Evolutionary conservation across 2,888 invertebrate species (phyloP).

Genomic region (Heliconius sara): DNA sequence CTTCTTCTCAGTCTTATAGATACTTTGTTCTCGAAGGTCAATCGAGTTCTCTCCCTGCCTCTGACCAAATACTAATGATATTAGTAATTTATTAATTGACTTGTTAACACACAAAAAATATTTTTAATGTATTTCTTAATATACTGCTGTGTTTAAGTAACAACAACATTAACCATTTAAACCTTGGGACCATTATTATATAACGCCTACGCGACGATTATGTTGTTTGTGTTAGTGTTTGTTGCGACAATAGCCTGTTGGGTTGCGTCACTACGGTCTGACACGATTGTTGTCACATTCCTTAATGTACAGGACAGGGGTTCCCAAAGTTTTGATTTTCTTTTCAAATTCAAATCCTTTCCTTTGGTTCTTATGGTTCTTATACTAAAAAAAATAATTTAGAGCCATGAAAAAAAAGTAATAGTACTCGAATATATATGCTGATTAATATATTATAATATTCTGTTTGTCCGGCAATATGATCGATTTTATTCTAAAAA

Average conservation of each 20-base stretch:
- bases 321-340: constrained; percentile 57
- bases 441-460: too few species aligned
- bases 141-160: background rate
- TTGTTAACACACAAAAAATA: too few species aligned
- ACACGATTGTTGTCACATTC: constrained; percentile 74
- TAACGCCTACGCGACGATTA: constrained; percentile 34
- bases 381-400: too few species aligned
- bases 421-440: too few species aligned
- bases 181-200: constrained; percentile 27
- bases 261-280: constrained; percentile 45
- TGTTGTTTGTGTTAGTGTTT: constrained; percentile 42
- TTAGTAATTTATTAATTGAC: background rate
- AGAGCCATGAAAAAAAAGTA: too few species aligned
- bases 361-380: too few species aligned
- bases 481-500: too few species aligned
- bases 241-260: constrained; percentile 47
- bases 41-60: background rate
- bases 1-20: background rate
- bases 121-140: too few species aligned
- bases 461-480: too few species aligned
- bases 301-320: constrained; percentile 60
- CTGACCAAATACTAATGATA: background rate
- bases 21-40: background rate
- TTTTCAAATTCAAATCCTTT: too few species aligned
- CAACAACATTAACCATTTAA: constrained; percentile 24